Evolutionary conservation across 2,888 invertebrate species (phyloP).

Genomic region (Protonemura montana): DNA sequence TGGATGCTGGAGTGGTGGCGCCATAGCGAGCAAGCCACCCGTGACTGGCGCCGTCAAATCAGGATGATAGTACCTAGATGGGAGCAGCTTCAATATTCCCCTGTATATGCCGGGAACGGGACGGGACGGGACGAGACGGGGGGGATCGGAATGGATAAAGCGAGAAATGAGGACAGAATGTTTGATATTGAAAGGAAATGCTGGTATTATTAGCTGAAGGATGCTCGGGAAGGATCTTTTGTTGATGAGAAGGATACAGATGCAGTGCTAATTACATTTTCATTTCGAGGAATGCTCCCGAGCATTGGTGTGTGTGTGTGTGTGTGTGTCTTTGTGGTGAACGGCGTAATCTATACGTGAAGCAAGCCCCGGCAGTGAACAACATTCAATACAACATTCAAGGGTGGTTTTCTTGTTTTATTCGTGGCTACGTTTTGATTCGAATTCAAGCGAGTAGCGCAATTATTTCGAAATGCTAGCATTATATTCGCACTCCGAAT

Average conservation of each 20-base stretch:
- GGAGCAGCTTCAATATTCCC: no score
- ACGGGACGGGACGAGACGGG: background rate
- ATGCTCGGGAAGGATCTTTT: background rate
- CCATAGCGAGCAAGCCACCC: background rate
- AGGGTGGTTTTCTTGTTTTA: background rate
- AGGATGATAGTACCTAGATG: background rate
- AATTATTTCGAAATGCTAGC: background rate
- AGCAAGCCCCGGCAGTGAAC: background rate
- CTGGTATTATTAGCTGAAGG: background rate
- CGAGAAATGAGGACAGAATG: background rate
- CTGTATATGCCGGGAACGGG: no score
- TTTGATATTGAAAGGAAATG: background rate
- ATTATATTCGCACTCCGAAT: background rate
- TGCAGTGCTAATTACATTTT: background rate
- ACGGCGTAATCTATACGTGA: background rate
- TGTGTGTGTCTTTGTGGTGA: background rate
- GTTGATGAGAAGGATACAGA: background rate
- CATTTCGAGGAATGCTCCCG: background rate
- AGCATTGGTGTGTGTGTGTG: background rate
- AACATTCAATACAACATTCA: background rate
- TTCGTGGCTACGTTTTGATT: background rate
- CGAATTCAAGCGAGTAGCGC: background rate
- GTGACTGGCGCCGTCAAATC: background rate
- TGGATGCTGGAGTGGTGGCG: background rate
- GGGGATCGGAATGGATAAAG: background rate